These are phyloP conservation scores for Promerops cafer DNA, from an alignment of 2,113 vertebrate genomes.

Conservation along the genomic window DNA sequence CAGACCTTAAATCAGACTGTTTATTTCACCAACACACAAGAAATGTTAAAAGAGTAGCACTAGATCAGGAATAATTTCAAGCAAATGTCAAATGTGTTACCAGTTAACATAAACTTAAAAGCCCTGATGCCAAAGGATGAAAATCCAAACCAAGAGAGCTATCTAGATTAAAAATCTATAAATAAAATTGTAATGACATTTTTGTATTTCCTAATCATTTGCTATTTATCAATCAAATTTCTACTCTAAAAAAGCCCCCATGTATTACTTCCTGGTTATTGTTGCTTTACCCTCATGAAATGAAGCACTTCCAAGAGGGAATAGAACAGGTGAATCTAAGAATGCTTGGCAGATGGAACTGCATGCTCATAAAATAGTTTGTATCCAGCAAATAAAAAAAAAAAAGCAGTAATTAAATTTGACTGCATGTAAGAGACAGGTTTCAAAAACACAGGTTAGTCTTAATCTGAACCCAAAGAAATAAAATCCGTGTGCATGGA, in stretches of 20 bases:
- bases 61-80: background rate
- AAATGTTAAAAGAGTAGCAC: background rate
- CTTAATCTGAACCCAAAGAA: background rate
- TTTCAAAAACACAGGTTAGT: background rate
- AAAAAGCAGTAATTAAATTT: background rate
- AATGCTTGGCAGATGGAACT: background rate
- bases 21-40: background rate
- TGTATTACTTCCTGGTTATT: background rate
- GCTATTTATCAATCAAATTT: background rate
- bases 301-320: background rate
- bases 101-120: background rate
- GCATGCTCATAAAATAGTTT: background rate
- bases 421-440: background rate
- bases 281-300: background rate
- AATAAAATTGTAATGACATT: background rate
- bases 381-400: background rate
- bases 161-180: background rate
- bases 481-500: background rate
- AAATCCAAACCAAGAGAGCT: background rate
- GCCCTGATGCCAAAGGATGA: background rate
- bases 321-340: background rate
- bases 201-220: background rate
- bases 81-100: background rate
- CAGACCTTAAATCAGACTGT: background rate
- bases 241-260: fast-evolving